Evolutionary conservation across 2,888 invertebrate genomes (phyloP).

Genomic region (Epirrhoe tristata): DNA sequence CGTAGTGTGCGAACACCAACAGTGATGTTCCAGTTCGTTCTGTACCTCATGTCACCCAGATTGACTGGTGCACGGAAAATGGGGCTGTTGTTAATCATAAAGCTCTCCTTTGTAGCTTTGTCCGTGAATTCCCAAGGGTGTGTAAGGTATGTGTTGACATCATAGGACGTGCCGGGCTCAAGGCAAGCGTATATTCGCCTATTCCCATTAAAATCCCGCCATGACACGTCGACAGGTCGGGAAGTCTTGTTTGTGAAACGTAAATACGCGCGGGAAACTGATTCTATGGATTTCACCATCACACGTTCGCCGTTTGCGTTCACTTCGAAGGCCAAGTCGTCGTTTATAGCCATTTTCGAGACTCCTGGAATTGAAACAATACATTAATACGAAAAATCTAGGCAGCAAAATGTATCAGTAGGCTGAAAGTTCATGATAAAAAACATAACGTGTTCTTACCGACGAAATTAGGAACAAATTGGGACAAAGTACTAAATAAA

Average conservation of each 20-base stretch:
- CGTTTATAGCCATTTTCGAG: constrained; percentile 51
- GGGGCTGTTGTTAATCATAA: constrained; percentile 81
- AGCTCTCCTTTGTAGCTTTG: constrained; percentile 87
- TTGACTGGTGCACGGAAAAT: constrained; percentile 75
- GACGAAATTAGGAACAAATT: constrained; percentile 7
- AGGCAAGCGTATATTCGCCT: constrained; percentile 87
- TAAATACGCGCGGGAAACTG: constrained; percentile 61
- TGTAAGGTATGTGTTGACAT: constrained; percentile 91
- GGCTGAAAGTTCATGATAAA: not conserved
- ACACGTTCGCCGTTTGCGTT: constrained; percentile 65
- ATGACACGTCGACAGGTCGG: constrained; percentile 86
- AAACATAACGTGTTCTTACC: constrained; percentile 6
- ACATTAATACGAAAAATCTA: not conserved
- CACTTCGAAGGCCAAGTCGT: constrained; percentile 62
- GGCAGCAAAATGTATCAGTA: not conserved
- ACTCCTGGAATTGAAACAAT: constrained; percentile 11
- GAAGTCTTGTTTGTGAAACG: constrained; percentile 69
- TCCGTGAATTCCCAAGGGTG: constrained; percentile 95
- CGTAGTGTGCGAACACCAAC: constrained; percentile 81
- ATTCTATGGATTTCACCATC: constrained; percentile 66
- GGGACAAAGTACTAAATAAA: not conserved
- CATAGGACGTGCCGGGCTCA: constrained; percentile 81
- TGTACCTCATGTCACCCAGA: constrained; percentile 63
- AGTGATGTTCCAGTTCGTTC: constrained; percentile 82
- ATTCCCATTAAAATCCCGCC: constrained; percentile 91